These are phyloP conservation scores for Cacatua alba DNA, from an alignment of 2,113 vertebrate genomes.

Conservation along the genomic window DNA sequence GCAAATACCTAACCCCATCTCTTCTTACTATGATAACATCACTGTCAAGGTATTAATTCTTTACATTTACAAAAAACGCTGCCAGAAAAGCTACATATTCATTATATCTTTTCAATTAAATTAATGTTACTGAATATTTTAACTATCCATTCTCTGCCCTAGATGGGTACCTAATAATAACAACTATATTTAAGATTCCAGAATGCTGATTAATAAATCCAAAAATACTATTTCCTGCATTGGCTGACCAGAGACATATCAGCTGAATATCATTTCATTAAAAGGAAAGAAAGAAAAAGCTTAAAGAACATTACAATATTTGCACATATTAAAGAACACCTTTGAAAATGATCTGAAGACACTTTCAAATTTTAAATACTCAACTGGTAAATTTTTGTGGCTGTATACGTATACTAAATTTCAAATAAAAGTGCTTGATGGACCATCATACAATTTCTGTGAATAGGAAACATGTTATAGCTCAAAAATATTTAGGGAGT, in stretches of 20 bases:
- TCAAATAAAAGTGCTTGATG: background rate
- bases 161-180: background rate
- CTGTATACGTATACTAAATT: background rate
- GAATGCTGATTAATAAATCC: background rate
- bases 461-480: background rate
- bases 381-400: background rate
- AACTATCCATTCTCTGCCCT: background rate
- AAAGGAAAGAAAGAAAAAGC: background rate
- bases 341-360: background rate
- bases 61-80: background rate
- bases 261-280: background rate
- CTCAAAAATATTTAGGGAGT: background rate
- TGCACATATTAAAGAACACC: background rate
- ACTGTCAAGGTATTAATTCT: background rate
- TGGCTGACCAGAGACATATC: background rate
- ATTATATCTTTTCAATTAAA: background rate
- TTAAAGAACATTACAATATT: background rate
- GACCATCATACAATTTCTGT: background rate
- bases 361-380: background rate
- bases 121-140: background rate
- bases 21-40: background rate
- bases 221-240: background rate
- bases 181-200: background rate
- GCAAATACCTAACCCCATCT: background rate
- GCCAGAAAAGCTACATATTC: background rate